A percentile compares a stretch with the other conserved stretches of the same genome.
These are phyloP conservation scores for Clitarchus hookeri DNA, from an alignment of 2,888 invertebrate species.

Conservation along the genomic window DNA sequence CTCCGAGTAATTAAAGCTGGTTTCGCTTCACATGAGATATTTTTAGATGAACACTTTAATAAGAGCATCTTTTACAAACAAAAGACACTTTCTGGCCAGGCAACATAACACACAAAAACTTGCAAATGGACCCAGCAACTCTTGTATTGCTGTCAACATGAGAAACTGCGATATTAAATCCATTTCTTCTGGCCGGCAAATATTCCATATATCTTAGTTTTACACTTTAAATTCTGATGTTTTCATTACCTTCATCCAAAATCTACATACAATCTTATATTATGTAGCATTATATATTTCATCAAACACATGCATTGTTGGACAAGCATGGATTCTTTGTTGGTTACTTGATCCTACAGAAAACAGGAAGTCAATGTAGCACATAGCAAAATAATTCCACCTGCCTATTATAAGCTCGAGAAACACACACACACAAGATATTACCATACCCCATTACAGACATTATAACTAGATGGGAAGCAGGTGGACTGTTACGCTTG, in stretches of 20 bases:
- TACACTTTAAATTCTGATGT: slow-evolving; percentile 24
- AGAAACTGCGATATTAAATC: slow-evolving; percentile 16
- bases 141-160: slow-evolving; percentile 18
- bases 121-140: neutral
- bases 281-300: slow-evolving; percentile 37
- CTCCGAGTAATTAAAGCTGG: slow-evolving; percentile 31
- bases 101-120: slow-evolving; percentile 18
- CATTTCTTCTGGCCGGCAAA: slow-evolving; percentile 24
- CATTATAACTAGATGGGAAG: slow-evolving; percentile 25
- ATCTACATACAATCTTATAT: slow-evolving; percentile 34
- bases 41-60: slow-evolving; percentile 10
- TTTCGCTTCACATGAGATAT: slow-evolving; percentile 22
- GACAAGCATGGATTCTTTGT: slow-evolving; percentile 44
- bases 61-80: neutral
- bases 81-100: slow-evolving; percentile 26
- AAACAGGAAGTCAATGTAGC: slow-evolving; percentile 38
- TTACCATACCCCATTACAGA: slow-evolving; percentile 27
- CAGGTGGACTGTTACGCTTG: slow-evolving; percentile 17
- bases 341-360: slow-evolving; percentile 41
- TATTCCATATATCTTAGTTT: slow-evolving; percentile 15
- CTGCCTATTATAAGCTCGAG: slow-evolving; percentile 26
- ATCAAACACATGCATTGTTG: slow-evolving; percentile 44
- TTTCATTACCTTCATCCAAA: slow-evolving; percentile 33
- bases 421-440: slow-evolving; percentile 29
- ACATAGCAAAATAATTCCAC: slow-evolving; percentile 37